These are phyloP conservation scores for Danaus plexippus DNA, from an alignment of 1,140 invertebrate genomes.

Conservation along the genomic window DNA sequence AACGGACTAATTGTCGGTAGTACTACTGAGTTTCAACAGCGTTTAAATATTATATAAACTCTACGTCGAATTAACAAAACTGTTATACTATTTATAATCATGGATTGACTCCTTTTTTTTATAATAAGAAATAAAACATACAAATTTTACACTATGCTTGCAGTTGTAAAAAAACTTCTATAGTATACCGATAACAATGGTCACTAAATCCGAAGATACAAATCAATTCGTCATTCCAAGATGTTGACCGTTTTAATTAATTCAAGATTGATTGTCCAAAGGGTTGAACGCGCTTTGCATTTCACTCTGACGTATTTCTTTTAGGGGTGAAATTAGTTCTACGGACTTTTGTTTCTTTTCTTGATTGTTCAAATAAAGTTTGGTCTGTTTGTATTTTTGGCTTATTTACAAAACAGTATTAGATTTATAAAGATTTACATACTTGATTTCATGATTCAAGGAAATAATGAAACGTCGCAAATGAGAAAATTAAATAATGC, in stretches of 20 bases:
- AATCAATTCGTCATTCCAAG: conserved; percentile 58
- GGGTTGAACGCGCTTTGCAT: conserved; percentile 29
- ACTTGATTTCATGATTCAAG: too few species aligned
- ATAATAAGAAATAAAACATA: too few species aligned
- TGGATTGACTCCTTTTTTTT: too few species aligned
- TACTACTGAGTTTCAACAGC: conserved; percentile 5
- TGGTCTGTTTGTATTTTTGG: not conserved
- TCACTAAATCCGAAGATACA: not conserved
- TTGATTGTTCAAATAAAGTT: conserved; percentile 1
- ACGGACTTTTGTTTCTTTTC: conserved; percentile 16
- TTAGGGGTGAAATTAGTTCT: conserved; percentile 24
- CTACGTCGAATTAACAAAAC: too few species aligned
- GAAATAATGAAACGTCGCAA: too few species aligned
- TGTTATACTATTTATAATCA: too few species aligned
- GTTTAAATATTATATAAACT: too few species aligned
- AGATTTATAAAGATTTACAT: not conserved
- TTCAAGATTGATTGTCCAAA: conserved; percentile 50
- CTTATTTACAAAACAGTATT: not conserved
- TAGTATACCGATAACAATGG: too few species aligned
- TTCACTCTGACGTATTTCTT: conserved; percentile 22
- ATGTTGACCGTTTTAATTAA: conserved; percentile 56
- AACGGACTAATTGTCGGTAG: conserved; percentile 40
- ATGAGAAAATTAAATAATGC: too few species aligned
- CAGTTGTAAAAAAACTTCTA: too few species aligned
- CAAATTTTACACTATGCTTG: too few species aligned